Evolutionary conservation across 1,140 invertebrate species (phyloP), one percentile per base, ranked within the genome.

Genomic region (Eubasilissa regina): DNA sequence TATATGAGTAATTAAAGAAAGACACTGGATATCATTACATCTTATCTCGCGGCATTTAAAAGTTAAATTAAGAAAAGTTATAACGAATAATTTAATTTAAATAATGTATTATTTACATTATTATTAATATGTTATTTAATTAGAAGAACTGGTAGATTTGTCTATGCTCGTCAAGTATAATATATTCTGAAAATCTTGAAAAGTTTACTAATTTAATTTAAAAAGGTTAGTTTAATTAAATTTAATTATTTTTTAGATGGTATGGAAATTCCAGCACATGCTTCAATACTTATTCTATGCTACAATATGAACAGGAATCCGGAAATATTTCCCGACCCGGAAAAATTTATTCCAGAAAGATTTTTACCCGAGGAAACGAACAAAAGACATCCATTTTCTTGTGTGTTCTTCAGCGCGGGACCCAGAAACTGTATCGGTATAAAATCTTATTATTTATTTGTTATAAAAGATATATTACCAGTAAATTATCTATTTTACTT

Each of bases 391-490:
- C 89, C 88, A 8, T 93, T 89, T 83, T 86, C 89, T 11, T 94
- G 92, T 85, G 86, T 96, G 53, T 92, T 94, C 0, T 96, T 96
- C 82, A 94, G 93, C 64, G 94, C 93, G 55, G 94, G 94, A 1
- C 89, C 91, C 0, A 90, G 94, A 58, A 95, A 95, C 85, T 95
- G 94, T 80, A 94, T 95, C 78, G 94, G 93, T 88, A 82, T 77
- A 72, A 58, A 56, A 17, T 64, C 10, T 64, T 11, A 1, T 35
- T 3, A 35, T 35, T 35, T 35, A 3, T 3, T 35, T 35, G 25
- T n/a, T n/a, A n/a, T n/a, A n/a, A n/a, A n/a, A n/a, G n/a, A 35
- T 35, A 35, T 35, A 35, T 35, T 35, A 3, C 25, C 25, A 3
- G 25, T 6, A 35, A 35, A 35, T 35, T 35, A 35, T 35, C 6